Evolutionary conservation across 2,888 invertebrate genomes (phyloP).

Genomic region (Agelastica alni): DNA sequence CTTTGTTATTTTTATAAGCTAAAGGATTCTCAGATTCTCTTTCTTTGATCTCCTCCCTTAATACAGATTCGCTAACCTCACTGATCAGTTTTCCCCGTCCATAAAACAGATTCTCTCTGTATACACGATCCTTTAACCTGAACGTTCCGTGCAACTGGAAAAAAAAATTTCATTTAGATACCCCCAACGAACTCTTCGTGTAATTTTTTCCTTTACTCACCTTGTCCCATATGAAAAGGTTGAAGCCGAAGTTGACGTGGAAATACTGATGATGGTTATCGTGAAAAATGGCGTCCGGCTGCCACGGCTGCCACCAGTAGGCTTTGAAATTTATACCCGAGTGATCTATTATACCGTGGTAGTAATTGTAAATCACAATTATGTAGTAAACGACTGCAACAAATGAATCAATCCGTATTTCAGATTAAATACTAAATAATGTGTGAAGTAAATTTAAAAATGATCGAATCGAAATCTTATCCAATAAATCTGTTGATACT

Average conservation of each 20-base stretch:
- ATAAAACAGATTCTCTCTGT: conserved; percentile 70
- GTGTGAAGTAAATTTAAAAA: too few species aligned
- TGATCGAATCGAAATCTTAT: too few species aligned
- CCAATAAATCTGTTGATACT: too few species aligned
- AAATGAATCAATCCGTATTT: too few species aligned
- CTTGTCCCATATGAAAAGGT: conserved; percentile 71
- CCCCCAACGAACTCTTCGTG: not conserved
- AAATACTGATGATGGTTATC: conserved; percentile 80
- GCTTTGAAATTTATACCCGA: conserved; percentile 75
- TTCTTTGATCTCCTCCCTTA: conserved; percentile 58
- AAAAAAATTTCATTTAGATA: conserved; percentile 3
- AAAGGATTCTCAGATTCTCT: conserved; percentile 58
- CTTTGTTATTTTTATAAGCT: conserved; percentile 55
- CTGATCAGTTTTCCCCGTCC: conserved; percentile 62
- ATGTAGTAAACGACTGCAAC: conserved; percentile 57
- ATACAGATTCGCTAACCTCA: conserved; percentile 59
- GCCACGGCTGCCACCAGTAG: conserved; percentile 78
- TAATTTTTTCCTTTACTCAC: conserved; percentile 50
- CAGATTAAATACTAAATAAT: too few species aligned
- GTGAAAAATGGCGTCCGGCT: conserved; percentile 74
- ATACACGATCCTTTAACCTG: conserved; percentile 65
- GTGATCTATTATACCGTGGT: conserved; percentile 76
- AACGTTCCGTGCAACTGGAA: conserved; percentile 71
- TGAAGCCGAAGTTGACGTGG: conserved; percentile 78
- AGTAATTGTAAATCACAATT: conserved; percentile 65